These are phyloP conservation scores for Fulmarus glacialis DNA, from an alignment of 2,113 vertebrate species.

Conservation along the genomic window DNA sequence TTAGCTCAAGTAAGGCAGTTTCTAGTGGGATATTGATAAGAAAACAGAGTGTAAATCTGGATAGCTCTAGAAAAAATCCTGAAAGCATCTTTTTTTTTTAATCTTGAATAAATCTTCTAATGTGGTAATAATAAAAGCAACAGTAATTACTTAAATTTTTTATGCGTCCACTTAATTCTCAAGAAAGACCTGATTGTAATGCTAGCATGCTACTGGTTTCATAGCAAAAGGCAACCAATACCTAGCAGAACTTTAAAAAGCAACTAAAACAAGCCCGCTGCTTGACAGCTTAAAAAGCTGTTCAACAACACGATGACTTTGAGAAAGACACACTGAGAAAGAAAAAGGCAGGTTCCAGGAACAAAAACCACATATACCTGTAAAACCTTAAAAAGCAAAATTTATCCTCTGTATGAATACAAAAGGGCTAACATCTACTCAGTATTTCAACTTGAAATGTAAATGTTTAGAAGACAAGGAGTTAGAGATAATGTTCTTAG, in stretches of 20 bases:
- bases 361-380: neutral
- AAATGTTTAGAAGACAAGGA: neutral
- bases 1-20: neutral
- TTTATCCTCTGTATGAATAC: neutral
- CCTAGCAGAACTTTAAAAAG: neutral
- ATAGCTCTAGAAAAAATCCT: neutral
- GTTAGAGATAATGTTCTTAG: neutral
- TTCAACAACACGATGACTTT: neutral
- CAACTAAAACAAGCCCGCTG: neutral
- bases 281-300: neutral
- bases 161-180: neutral
- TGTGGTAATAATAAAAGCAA: neutral
- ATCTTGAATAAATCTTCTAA: neutral
- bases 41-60: neutral
- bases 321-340: neutral
- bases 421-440: neutral
- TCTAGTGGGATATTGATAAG: neutral
- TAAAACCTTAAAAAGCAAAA: neutral
- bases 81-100: neutral
- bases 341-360: neutral
- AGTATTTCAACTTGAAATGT: neutral
- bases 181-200: neutral
- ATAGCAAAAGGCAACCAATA: neutral
- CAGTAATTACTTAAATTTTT: neutral
- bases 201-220: neutral